Evolutionary conservation across 2,797 vertebrate species (phyloP), one percentile per base, ranked within the genome.

Genomic region (Platalea minor): DNA sequence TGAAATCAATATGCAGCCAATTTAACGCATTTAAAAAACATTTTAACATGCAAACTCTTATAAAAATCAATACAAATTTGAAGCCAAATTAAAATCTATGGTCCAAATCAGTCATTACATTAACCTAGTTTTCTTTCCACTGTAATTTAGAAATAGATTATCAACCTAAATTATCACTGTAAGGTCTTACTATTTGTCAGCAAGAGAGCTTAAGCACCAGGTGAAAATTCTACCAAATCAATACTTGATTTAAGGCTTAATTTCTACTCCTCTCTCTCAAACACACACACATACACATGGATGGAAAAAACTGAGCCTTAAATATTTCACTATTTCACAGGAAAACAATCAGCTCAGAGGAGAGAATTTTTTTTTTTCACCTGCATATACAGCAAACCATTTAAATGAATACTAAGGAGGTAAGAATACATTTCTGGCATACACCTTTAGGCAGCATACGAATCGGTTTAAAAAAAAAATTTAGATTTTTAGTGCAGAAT

Each of bases 1-100:
- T 99, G 85, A 65, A 95, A 84, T 93, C 63, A 81, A 80, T 14
- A 67, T 4, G 39, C 56, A 74, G 29, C 59, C 20, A 35, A 39
- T 78, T 73, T 67, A 82, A 81, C 41, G n/a, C n/a, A 72, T 57
- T 73, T 37, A 25, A 67, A 69, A 89, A 43, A 26, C 48, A 76
- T 35, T 86, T 54, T 29, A 94, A 86, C 8, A 3, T 4, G 68
- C 9, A 17, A 87, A 85, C 37, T 41, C 48, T 64, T 82, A 5
- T 45, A 92, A 64, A 86, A 72, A 70, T 41, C 26, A 78, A 63
- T 11, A 68, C 17, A 13, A 73, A 70, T 65, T 74, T 74, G 41
- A 94, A 91, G 50, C 23, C 11, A 65, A 91, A 68, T 75, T 80
- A 76, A 85, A 92, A 96, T 82, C 48, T 75, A 33, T 82, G 14